phyloP scores from a whole-genome alignment of 2,797 vertebrate genomes.

The Phataginus tricuspis region DNA sequence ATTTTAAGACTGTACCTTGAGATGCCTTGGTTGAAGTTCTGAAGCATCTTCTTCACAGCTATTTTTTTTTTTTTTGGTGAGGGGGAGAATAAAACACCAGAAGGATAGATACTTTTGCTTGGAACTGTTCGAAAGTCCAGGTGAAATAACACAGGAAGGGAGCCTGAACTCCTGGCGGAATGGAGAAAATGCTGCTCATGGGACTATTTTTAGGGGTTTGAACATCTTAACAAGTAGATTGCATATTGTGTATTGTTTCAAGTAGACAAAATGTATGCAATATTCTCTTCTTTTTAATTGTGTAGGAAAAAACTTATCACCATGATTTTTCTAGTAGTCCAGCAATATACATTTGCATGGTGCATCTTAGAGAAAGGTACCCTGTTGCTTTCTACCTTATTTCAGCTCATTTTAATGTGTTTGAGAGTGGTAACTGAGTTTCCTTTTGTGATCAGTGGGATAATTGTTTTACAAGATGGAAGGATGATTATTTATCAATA shows the following conservation, averaged over 20 bases:
- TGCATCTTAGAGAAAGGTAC: background rate
- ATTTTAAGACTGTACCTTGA: slow-evolving; percentile 35
- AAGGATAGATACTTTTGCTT: background rate
- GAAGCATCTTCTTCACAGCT: background rate
- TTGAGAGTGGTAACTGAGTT: background rate
- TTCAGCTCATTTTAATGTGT: slow-evolving; percentile 3
- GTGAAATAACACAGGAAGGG: background rate
- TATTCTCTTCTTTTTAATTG: background rate
- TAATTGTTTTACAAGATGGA: background rate
- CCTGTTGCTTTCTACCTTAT: background rate
- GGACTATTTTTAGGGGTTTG: slow-evolving; percentile 29
- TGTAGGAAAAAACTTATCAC: background rate
- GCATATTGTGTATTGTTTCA: background rate
- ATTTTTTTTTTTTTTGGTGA: background rate
- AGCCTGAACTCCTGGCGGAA: background rate
- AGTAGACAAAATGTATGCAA: background rate
- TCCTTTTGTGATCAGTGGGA: background rate
- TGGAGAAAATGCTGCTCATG: background rate
- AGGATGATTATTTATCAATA: background rate
- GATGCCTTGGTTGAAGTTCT: slow-evolving; percentile 7
- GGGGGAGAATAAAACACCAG: background rate
- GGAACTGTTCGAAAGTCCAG: background rate
- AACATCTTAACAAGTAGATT: background rate
- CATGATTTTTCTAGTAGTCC: background rate
- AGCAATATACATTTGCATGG: too few species aligned